Base-by-base conservation (phyloP, 2,113 vertebrate genomes). In the Corythoichthys haematopterus region DNA sequence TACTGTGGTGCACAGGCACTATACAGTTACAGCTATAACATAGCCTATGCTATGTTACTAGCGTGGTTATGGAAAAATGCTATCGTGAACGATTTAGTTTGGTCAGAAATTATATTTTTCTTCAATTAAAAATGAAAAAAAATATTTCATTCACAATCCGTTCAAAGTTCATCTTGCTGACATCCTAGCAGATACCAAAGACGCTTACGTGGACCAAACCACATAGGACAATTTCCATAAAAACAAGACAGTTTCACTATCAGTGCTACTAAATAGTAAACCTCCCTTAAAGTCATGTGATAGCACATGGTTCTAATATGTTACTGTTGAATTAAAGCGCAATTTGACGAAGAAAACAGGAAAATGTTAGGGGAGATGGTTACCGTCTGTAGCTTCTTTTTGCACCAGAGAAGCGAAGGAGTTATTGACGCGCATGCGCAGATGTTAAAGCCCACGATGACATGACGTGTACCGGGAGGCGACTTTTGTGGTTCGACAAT, bases 191-290 rank as follows among this genome's bases (percentile, higher is more conserved):
- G 59, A 51, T 2, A n/a, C 16, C 40, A 13, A 9, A 12, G 56
- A 76, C 73, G 76, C 80, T 74, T 75, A 85, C 83, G 83, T 85
- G 83, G 71, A 81, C 78, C 36, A 65, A 28, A 64, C 4, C 0
- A 50, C 45, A 7, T 43, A 4, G 0, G 6, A 10, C 9, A 6
- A 1, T 64, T 40, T 35, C 51, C 37, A 40, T 20, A 1, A 60
- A 5, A 16, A n/a, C 47, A 28, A 13, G 5, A 46, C 7, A 64
- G 15, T 20, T 2, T 1, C 0, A 45, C 5, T 0, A 35, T n/a
- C 10, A 37, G 1, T 13, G 2, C 33, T 35, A 16, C 14, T 10
- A 10, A 1, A 13, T 1, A 47, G 28, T 37, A 33, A 13, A n/a
- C 3, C 20, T 1, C 33, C 65, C 9, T 16, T 6, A 61, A 3